These are phyloP conservation scores for Acanthiza pusilla DNA, from an alignment of 2,797 vertebrate species.

Conservation along the genomic window DNA sequence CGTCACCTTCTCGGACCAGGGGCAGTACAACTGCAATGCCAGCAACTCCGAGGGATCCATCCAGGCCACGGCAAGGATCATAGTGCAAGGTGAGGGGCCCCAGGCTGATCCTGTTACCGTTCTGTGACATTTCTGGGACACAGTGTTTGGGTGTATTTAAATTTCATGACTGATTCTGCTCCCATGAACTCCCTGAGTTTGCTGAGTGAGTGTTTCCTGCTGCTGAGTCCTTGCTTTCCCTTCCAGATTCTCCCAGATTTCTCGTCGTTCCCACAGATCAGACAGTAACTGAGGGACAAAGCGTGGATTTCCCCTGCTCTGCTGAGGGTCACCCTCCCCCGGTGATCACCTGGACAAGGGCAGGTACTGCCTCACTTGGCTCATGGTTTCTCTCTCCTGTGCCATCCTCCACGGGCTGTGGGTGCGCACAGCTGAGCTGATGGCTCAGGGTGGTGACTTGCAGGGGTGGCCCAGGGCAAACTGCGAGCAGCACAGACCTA, in stretches of 20 bases:
- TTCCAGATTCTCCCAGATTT: constrained; percentile 68
- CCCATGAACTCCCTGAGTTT: fast-evolving
- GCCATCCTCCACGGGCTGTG: fast-evolving
- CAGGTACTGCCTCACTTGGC: constrained; percentile 46
- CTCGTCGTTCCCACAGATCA: constrained; percentile 61
- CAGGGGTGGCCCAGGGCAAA: not conserved
- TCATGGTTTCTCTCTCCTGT: fast-evolving
- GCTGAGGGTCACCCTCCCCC: constrained; percentile 68
- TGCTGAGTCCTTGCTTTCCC: not conserved
- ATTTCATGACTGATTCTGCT: not conserved
- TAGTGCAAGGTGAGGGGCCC: constrained; percentile 68
- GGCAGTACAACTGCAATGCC: constrained; percentile 71
- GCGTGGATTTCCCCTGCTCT: constrained; percentile 66
- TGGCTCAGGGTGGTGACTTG: not conserved
- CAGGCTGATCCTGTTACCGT: not conserved
- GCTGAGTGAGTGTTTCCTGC: not conserved
- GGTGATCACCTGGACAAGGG: constrained; percentile 71
- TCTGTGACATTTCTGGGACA: not conserved
- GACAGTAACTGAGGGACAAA: constrained; percentile 68
- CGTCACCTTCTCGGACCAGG: constrained; percentile 63
- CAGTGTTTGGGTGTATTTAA: fast-evolving
- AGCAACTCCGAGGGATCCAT: constrained; percentile 69
- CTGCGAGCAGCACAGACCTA: not conserved
- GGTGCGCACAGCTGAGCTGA: not conserved
- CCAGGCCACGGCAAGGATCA: constrained; percentile 65